Evolutionary conservation across 2,888 invertebrate genomes (phyloP).

Genomic region (Drosophila acutilabella): DNA sequence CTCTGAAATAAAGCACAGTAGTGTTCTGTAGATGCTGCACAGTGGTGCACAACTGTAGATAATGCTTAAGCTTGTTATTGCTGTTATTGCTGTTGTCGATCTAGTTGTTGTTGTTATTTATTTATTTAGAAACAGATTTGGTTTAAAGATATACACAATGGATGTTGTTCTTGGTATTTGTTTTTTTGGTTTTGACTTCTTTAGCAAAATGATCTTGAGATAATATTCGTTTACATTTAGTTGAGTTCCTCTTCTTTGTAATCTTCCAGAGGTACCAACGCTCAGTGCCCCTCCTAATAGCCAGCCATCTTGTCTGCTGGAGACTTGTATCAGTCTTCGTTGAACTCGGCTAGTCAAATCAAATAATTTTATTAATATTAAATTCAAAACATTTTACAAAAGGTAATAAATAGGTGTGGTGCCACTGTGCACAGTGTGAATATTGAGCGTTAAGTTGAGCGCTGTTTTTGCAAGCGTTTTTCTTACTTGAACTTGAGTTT

Average conservation of each 20-base stretch:
- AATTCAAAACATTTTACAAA: conserved; percentile 29
- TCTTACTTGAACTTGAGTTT: not conserved
- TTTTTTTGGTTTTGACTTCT: conserved; percentile 5
- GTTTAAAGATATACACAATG: conserved; percentile 68
- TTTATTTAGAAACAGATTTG: conserved; percentile 74
- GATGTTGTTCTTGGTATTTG: conserved; percentile 75
- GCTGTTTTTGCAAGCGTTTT: conserved; percentile 68
- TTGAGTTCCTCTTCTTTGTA: conserved; percentile 55
- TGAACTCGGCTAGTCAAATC: conserved; percentile 90
- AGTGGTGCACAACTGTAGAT: too few relatives aligned
- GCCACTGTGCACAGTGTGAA: conserved; percentile 44
- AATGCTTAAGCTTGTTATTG: conserved; percentile 38
- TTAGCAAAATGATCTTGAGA: conserved; percentile 68
- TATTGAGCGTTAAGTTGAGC: conserved; percentile 36
- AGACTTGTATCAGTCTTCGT: conserved; percentile 99
- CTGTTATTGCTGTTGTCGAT: conserved; percentile 50
- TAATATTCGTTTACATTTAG: conserved; percentile 69
- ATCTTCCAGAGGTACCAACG: conserved; percentile 32
- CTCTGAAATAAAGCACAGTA: conserved; percentile 19
- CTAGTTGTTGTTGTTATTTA: conserved; percentile 76
- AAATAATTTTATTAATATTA: not conserved
- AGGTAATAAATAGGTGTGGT: conserved; percentile 42
- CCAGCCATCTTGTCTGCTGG: conserved; percentile 99
- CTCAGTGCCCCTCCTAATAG: conserved; percentile 88
- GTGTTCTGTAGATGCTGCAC: too few relatives aligned